Percentiles rank a stretch among this genome's conserved stretches.
These are phyloP conservation scores for Hypomecis atomaria DNA, from an alignment of 2,888 invertebrate species.

Conservation along the genomic window DNA sequence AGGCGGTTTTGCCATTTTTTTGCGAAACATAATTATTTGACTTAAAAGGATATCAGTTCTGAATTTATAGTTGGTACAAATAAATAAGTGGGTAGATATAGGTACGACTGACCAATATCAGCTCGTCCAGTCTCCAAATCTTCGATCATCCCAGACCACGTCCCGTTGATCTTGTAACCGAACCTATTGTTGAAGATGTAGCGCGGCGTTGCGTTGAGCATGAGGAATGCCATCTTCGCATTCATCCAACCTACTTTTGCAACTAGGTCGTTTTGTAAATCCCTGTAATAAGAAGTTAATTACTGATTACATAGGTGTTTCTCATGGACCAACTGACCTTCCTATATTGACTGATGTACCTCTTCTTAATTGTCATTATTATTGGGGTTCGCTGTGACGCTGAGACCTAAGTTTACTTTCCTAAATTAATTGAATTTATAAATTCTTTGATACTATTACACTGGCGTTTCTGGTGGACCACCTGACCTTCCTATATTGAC, in stretches of 20 bases:
- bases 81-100: not conserved
- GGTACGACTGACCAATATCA: conserved; percentile 60
- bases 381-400: too few relatives aligned
- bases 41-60: too few relatives aligned
- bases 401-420: too few relatives aligned
- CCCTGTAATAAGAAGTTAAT: conserved; percentile 46
- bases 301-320: not conserved
- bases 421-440: too few relatives aligned
- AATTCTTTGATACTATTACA: too few relatives aligned
- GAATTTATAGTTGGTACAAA: not conserved
- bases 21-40: too few relatives aligned
- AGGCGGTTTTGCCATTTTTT: too few relatives aligned
- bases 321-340: too few relatives aligned
- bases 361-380: too few relatives aligned
- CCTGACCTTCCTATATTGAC: too few relatives aligned
- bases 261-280: conserved; percentile 60
- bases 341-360: too few relatives aligned
- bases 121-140: conserved; percentile 61
- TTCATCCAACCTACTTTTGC: conserved; percentile 65
- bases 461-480: too few relatives aligned
- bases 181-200: conserved; percentile 65
- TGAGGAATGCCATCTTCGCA: conserved; percentile 58
- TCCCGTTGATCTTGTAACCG: conserved; percentile 64
- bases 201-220: conserved; percentile 69
- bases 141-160: conserved; percentile 70